Conservation (phyloP, 1,140 invertebrate species). For the Uloborus diversus region DNA sequence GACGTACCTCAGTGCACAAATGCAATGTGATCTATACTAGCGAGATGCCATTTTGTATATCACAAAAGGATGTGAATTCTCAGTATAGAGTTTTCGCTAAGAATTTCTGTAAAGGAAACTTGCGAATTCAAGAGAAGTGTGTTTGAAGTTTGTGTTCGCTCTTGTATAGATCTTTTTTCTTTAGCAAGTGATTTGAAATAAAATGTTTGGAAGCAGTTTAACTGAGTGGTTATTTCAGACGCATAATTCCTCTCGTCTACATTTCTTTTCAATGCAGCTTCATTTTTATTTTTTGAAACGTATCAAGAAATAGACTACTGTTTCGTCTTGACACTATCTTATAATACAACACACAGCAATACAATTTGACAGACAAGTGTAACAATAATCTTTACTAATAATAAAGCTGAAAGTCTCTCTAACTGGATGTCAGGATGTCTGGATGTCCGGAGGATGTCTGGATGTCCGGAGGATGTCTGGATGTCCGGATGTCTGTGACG, state of each 20-base stretch:
- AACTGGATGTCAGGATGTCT: no score
- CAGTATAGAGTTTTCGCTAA: slow-evolving; percentile 21
- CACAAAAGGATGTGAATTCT: slow-evolving; percentile 1
- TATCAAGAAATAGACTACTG: no score
- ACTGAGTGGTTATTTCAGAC: background rate
- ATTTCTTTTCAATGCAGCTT: background rate
- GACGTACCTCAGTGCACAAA: slow-evolving; percentile 17
- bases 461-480: no score
- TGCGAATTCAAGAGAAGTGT: slow-evolving; percentile 11
- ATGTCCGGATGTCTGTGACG: no score
- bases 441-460: no score
- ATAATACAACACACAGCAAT: no score
- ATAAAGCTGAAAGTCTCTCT: no score
- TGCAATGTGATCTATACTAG: slow-evolving; percentile 15
- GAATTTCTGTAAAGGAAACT: slow-evolving; percentile 26
- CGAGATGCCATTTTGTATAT: slow-evolving; percentile 49
- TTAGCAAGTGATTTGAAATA: slow-evolving; percentile 52
- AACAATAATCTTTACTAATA: no score
- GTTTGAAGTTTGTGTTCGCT: slow-evolving; percentile 35
- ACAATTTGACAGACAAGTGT: no score
- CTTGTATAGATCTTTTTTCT: slow-evolving; percentile 53
- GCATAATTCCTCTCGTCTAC: no score
- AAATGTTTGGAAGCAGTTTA: slow-evolving; percentile 50
- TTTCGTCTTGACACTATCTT: no score
- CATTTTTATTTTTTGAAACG: no score